phyloP scores from a whole-genome alignment of 2,888 invertebrate genomes.

The Limnephilus lunatus region DNA sequence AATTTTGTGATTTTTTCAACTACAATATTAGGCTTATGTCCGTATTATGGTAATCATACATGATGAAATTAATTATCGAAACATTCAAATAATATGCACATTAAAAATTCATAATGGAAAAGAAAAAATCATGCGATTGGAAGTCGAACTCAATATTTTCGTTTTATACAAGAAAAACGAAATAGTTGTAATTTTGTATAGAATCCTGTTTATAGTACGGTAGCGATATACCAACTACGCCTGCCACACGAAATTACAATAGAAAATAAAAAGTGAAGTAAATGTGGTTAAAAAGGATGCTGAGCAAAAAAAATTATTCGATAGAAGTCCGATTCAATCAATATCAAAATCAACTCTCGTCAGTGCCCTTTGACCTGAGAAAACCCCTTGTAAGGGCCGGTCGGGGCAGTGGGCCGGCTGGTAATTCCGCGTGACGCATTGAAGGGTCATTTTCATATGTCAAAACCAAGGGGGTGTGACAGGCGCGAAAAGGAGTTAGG shows the following conservation, averaged over 20 bases:
- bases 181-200: too few relatives aligned
- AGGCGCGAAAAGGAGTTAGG: background rate
- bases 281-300: background rate
- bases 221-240: background rate
- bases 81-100: too few relatives aligned
- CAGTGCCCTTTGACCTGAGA: slow-evolving; percentile 26
- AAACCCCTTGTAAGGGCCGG: slow-evolving; percentile 4
- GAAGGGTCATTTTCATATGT: slow-evolving; percentile 58
- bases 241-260: background rate
- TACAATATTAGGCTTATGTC: too few relatives aligned
- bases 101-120: too few relatives aligned
- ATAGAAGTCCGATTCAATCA: background rate
- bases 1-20: too few relatives aligned
- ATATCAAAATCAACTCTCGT: background rate
- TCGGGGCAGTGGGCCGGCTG: slow-evolving; percentile 20
- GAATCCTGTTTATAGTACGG: background rate
- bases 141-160: too few relatives aligned
- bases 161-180: too few relatives aligned
- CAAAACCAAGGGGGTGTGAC: slow-evolving; percentile 3
- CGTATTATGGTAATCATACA: too few relatives aligned
- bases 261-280: background rate
- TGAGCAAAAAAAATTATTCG: background rate
- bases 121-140: too few relatives aligned
- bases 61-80: too few relatives aligned
- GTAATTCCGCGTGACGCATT: slow-evolving; percentile 53